Evolutionary conservation across 1,140 invertebrate species (phyloP).

Genomic region (Ylistrum balloti): DNA sequence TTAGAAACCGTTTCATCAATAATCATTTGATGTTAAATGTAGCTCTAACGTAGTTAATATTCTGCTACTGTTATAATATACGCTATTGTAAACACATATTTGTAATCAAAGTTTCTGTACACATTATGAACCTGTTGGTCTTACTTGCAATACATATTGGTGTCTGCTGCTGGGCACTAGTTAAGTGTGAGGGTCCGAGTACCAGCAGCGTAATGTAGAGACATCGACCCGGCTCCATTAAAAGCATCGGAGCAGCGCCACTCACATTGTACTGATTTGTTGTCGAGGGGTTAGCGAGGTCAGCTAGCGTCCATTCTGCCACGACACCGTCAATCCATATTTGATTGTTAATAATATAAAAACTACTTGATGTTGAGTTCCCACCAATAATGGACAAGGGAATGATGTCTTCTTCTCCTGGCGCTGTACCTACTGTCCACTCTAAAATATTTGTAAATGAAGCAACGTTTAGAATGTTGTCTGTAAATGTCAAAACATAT

Average conservation of each 20-base stretch:
- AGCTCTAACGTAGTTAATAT: too few relatives aligned
- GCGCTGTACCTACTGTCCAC: neutral
- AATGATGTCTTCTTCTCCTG: neutral
- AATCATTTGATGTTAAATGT: too few relatives aligned
- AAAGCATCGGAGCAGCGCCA: neutral
- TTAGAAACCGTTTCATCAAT: too few relatives aligned
- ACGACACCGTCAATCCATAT: neutral
- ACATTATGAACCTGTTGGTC: neutral
- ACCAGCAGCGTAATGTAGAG: neutral
- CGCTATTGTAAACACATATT: too few relatives aligned
- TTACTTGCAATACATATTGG: conserved; percentile 7
- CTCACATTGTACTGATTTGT: neutral
- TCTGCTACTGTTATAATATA: too few relatives aligned
- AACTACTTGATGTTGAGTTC: neutral
- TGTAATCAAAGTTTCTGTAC: too few relatives aligned
- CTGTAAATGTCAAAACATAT: too few relatives aligned
- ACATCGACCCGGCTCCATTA: neutral
- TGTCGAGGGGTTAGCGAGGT: neutral
- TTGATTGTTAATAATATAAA: neutral
- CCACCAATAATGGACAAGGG: neutral
- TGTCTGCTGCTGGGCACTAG: neutral
- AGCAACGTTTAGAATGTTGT: too few relatives aligned
- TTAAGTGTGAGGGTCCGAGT: neutral
- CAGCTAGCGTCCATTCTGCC: neutral
- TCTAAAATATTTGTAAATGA: neutral